Percentiles rank a stretch among this genome's conserved stretches.
Evolutionary conservation across 2,113 vertebrate genomes (phyloP).

Genomic region (Ahaetulla prasina): DNA sequence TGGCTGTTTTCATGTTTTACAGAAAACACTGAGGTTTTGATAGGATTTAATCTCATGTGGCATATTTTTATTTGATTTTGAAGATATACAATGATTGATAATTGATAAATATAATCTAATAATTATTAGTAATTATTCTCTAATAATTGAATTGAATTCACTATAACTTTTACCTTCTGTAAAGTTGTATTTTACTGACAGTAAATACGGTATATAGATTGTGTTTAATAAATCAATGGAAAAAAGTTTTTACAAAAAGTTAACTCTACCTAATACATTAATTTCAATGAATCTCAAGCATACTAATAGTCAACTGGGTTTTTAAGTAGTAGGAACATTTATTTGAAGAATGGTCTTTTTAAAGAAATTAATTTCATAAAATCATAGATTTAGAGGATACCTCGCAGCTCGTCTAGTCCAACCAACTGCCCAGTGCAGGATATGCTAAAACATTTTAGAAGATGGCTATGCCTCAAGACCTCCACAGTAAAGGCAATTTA

Average conservation of each 20-base stretch:
- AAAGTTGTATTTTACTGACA: background rate
- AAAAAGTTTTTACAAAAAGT: background rate
- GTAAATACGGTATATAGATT: background rate
- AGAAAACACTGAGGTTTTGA: background rate
- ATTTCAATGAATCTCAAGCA: background rate
- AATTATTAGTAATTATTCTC: no score
- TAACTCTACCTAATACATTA: background rate
- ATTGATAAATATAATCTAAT: background rate
- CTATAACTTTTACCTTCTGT: no score
- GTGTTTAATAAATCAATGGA: background rate
- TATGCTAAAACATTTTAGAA: background rate
- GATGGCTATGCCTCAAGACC: background rate
- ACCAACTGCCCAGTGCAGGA: background rate
- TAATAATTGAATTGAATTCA: no score
- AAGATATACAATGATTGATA: background rate
- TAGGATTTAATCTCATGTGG: background rate
- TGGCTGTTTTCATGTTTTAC: background rate
- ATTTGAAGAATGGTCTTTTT: background rate
- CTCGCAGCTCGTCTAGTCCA: background rate
- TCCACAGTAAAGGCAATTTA: background rate
- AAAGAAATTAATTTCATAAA: background rate
- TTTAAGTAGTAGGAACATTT: background rate
- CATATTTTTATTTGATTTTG: background rate
- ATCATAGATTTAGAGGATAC: background rate
- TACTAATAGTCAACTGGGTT: background rate